These are phyloP conservation scores for Chaetodon trifascialis DNA, from an alignment of 2,113 vertebrate genomes.

Conservation along the genomic window DNA sequence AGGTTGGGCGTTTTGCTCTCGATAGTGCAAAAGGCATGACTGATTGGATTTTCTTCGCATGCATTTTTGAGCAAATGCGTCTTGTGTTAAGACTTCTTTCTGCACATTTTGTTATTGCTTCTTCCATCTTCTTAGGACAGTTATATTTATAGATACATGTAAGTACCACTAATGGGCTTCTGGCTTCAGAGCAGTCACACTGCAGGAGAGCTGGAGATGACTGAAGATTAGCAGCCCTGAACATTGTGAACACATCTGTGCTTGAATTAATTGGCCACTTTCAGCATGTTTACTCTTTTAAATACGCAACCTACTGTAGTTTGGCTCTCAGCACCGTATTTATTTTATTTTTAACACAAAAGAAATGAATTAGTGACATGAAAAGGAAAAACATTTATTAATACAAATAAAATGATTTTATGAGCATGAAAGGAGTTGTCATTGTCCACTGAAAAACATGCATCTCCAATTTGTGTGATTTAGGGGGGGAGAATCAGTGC, in stretches of 20 bases:
- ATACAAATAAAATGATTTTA: too few relatives aligned
- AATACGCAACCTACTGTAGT: not conserved
- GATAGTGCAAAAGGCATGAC: conserved; percentile 41
- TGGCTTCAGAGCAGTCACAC: not conserved
- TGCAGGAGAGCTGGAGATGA: not conserved
- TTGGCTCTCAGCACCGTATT: not conserved
- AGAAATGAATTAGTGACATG: not conserved
- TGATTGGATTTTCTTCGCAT: conserved; percentile 56
- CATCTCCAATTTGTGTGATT: too few relatives aligned
- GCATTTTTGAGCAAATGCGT: conserved; percentile 42
- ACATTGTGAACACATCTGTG: not conserved
- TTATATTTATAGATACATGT: conserved; percentile 21
- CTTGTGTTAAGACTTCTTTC: conserved; percentile 18
- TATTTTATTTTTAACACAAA: not conserved
- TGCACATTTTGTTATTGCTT: conserved; percentile 11
- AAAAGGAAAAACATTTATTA: not conserved
- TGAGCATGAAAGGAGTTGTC: not conserved
- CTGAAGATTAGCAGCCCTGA: not conserved
- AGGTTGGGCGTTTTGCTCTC: conserved; percentile 7
- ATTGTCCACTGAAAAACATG: too few relatives aligned
- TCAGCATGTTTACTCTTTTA: not conserved
- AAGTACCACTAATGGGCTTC: not conserved
- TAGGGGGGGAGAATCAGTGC: not conserved
- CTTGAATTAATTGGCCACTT: not conserved
- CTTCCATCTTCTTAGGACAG: not conserved